phyloP scores from a whole-genome alignment of 2,113 vertebrate genomes.

The Macquaria australasica region DNA sequence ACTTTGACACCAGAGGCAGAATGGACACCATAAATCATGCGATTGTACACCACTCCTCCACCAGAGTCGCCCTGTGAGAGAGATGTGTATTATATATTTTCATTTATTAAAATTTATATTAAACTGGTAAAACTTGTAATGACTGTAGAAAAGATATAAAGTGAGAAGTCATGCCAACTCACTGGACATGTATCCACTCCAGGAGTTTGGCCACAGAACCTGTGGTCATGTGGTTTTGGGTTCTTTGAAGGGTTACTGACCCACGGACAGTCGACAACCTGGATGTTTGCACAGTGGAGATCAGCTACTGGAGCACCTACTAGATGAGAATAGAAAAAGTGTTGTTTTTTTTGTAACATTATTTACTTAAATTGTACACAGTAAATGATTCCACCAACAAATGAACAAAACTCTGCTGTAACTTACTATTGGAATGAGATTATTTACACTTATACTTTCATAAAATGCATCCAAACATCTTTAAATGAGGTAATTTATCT shows the following conservation, averaged over 20 bases:
- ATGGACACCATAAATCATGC: neutral
- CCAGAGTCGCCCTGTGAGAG: neutral
- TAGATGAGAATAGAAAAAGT: conserved; percentile 1
- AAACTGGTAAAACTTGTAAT: neutral
- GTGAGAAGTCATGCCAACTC: neutral
- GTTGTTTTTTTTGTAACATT: too few species aligned
- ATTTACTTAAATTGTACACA: too few species aligned
- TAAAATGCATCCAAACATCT: too few species aligned
- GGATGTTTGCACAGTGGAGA: neutral
- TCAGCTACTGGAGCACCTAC: too few species aligned
- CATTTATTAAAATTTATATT: too few species aligned
- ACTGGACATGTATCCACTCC: neutral
- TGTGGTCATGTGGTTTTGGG: neutral
- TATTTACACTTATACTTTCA: too few species aligned
- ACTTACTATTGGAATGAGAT: too few species aligned
- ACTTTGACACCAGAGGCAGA: accelerated
- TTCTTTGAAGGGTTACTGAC: too few species aligned
- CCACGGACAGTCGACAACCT: neutral
- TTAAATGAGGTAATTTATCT: too few species aligned
- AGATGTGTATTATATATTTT: neutral
- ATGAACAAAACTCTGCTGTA: too few species aligned
- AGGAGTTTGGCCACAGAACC: accelerated
- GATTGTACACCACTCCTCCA: neutral
- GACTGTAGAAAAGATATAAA: neutral
- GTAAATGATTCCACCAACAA: too few species aligned